These are phyloP conservation scores for Bombyx huttoni DNA, from an alignment of 2,888 invertebrate genomes.

Conservation along the genomic window DNA sequence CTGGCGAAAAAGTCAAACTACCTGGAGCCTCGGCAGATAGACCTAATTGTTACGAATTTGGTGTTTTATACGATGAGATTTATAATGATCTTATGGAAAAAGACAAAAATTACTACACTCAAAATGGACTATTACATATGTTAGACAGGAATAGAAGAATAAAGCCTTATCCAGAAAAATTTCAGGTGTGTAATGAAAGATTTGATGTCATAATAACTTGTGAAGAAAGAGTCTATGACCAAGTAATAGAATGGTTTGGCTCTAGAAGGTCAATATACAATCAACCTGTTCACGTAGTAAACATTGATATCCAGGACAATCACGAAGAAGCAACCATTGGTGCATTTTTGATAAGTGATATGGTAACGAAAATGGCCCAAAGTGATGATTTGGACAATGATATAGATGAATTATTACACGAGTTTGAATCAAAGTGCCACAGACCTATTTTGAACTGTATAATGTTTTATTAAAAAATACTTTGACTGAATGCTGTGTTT, in stretches of 20 bases:
- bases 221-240: slow-evolving; percentile 98
- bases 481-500: not conserved
- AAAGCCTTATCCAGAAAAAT: slow-evolving; percentile 93
- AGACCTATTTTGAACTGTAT: slow-evolving; percentile 93
- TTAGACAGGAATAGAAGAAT: slow-evolving; percentile 96
- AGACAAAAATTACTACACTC: slow-evolving; percentile 95
- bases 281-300: slow-evolving; percentile 95
- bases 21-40: slow-evolving; percentile 94
- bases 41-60: slow-evolving; percentile 98
- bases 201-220: slow-evolving; percentile 98
- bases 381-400: slow-evolving; percentile 97
- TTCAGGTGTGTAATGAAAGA: slow-evolving; percentile 89
- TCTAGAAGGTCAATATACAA: slow-evolving; percentile 83
- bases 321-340: slow-evolving; percentile 99
- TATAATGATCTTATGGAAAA: slow-evolving; percentile 92
- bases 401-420: slow-evolving; percentile 95
- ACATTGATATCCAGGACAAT: slow-evolving; percentile 99
- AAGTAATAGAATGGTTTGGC: slow-evolving; percentile 95
- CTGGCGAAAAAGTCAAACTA: slow-evolving; percentile 95
- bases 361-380: slow-evolving; percentile 90
- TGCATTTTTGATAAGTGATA: slow-evolving; percentile 96
- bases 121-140: slow-evolving; percentile 98
- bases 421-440: slow-evolving; percentile 91
- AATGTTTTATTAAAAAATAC: slow-evolving; percentile 84
- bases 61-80: slow-evolving; percentile 94